A percentile compares a stretch with the other conserved stretches of the same genome.
phyloP scores from a whole-genome alignment of 2,113 vertebrate species.

The Meles meles region DNA sequence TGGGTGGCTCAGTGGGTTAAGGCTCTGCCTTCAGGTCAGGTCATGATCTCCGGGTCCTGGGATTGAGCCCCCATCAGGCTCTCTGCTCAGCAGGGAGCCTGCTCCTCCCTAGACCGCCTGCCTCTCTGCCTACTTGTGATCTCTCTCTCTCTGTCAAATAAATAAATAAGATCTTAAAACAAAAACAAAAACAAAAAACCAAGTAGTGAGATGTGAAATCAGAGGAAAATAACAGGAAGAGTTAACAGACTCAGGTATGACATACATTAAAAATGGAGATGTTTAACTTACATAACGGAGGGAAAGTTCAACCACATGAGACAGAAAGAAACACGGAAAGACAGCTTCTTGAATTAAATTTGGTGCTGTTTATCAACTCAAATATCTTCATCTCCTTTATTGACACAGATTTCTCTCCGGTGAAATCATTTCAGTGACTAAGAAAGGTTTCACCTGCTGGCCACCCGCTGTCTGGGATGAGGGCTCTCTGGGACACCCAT shows the following conservation, averaged over 20 bases:
- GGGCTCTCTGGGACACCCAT: background rate
- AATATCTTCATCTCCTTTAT: background rate
- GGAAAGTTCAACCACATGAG: background rate
- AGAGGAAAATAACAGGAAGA: background rate
- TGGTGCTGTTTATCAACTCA: slow-evolving; percentile 8
- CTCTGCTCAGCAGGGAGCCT: too few relatives aligned
- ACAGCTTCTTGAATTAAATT: background rate
- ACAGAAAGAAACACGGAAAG: background rate
- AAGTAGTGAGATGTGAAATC: background rate
- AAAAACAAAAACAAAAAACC: background rate
- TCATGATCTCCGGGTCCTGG: too few relatives aligned
- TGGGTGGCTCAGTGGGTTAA: too few relatives aligned
- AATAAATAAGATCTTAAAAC: too few relatives aligned
- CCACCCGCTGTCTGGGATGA: background rate
- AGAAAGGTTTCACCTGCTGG: background rate
- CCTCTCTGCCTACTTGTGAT: too few relatives aligned
- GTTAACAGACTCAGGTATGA: background rate
- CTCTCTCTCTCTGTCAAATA: too few relatives aligned
- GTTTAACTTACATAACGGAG: background rate
- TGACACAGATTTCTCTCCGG: slow-evolving; percentile 17
- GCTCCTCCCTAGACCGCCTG: too few relatives aligned
- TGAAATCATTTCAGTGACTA: slow-evolving; percentile 12
- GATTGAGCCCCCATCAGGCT: too few relatives aligned
- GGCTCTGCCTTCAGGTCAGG: too few relatives aligned
- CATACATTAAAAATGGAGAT: background rate